Conservation (phyloP, 2,113 vertebrate species). For the Aphyosemion australe region DNA sequence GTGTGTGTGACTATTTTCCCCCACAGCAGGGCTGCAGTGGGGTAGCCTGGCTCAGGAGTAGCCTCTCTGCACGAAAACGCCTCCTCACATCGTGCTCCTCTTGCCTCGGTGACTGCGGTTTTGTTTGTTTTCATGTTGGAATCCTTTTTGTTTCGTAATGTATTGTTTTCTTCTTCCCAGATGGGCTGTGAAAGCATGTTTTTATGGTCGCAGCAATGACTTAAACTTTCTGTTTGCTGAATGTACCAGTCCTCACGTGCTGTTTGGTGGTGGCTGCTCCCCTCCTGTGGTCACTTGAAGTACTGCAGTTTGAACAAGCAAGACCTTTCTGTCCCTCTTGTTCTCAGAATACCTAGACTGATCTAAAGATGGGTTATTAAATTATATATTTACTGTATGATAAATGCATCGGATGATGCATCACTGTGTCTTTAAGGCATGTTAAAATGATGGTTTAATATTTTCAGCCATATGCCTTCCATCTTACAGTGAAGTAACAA, state of each 20-base stretch:
- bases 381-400: too few relatives aligned
- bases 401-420: too few relatives aligned
- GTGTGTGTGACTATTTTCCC: constrained; percentile 55
- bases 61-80: constrained; percentile 34
- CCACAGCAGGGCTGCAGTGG: constrained; percentile 53
- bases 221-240: constrained; percentile 27
- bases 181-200: constrained; percentile 41
- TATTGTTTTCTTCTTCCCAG: constrained; percentile 27
- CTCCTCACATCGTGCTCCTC: constrained; percentile 41
- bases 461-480: too few relatives aligned
- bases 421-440: too few relatives aligned
- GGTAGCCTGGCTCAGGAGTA: constrained; percentile 39
- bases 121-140: constrained; percentile 46
- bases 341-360: background rate
- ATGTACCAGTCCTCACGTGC: background rate
- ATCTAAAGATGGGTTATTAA: background rate
- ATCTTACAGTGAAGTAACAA: too few relatives aligned
- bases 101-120: constrained; percentile 44
- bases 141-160: constrained; percentile 32
- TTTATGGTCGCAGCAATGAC: constrained; percentile 38
- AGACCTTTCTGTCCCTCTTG: background rate
- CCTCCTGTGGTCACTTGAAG: constrained; percentile 62
- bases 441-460: too few relatives aligned
- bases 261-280: constrained; percentile 76
- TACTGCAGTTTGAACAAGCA: background rate